Percentiles rank a stretch among this genome's conserved stretches.
Conservation (phyloP, 1,140 invertebrate species). For the Brevipalpus yothersi region DNA sequence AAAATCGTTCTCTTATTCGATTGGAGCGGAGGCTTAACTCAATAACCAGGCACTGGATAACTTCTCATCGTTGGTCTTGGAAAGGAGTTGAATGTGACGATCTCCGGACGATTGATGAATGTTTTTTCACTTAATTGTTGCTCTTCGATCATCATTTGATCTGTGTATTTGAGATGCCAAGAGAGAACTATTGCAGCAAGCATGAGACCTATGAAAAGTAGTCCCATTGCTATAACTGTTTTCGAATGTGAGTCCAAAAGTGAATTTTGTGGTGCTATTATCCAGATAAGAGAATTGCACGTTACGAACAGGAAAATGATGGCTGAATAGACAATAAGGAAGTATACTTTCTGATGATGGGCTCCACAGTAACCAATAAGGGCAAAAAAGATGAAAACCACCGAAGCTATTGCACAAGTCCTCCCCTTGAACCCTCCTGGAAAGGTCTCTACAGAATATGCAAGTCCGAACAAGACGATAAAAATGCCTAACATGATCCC, state of each 20-base stretch:
- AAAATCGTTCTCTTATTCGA: too few species aligned
- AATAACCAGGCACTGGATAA: background rate
- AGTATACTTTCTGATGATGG: conserved; percentile 3
- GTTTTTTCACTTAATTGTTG: background rate
- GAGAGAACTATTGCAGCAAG: background rate
- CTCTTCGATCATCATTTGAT: background rate
- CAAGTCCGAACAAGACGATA: background rate
- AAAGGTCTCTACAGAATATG: background rate
- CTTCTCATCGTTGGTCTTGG: background rate
- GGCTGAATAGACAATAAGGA: background rate
- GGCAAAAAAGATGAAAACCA: conserved; percentile 1
- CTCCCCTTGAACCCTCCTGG: background rate
- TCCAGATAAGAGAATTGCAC: background rate
- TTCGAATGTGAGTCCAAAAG: background rate
- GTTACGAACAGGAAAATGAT: background rate
- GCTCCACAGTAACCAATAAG: conserved; percentile 2
- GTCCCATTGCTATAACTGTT: background rate
- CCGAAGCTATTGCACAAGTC: background rate
- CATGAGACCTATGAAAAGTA: background rate
- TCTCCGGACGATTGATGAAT: background rate
- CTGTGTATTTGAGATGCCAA: background rate
- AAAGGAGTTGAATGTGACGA: background rate
- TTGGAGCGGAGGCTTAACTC: background rate
- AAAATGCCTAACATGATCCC: conserved; percentile 2
- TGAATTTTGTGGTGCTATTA: background rate